Evolutionary conservation across 2,797 vertebrate genomes (phyloP).

Genomic region (Alauda arvensis): DNA sequence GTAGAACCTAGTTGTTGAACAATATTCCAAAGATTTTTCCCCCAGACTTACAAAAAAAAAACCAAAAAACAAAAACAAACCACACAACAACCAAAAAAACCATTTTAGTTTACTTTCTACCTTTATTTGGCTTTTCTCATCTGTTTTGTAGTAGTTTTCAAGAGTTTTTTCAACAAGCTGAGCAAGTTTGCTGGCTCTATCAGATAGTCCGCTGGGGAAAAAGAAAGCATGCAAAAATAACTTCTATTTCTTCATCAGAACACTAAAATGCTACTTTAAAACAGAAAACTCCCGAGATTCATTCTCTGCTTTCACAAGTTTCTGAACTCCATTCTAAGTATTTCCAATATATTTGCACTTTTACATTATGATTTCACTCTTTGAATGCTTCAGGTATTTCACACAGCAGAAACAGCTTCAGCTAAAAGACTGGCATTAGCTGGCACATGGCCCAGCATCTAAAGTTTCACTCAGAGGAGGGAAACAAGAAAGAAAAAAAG

Average conservation of each 20-base stretch:
- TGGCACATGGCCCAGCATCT: neutral
- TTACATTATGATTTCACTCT: neutral
- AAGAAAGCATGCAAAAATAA: slow-evolving; percentile 16
- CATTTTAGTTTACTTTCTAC: slow-evolving; percentile 67
- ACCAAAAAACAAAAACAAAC: neutral
- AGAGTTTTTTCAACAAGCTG: slow-evolving; percentile 88
- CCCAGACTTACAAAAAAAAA: neutral
- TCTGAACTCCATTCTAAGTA: neutral
- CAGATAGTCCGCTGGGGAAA: slow-evolving; percentile 77
- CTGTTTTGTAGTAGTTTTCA: slow-evolving; percentile 82
- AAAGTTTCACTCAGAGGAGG: neutral
- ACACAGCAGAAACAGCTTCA: neutral
- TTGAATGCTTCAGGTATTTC: neutral
- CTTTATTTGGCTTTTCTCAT: slow-evolving; percentile 87
- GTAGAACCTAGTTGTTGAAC: neutral
- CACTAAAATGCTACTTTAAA: neutral
- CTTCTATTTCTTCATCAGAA: neutral
- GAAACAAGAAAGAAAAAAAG: neutral
- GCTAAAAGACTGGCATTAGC: neutral
- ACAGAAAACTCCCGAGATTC: neutral
- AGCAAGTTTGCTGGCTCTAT: slow-evolving; percentile 84
- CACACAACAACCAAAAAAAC: neutral
- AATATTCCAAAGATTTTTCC: neutral
- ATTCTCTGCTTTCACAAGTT: neutral
- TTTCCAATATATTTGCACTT: neutral